Conservation (phyloP, 2,888 invertebrate genomes). For the Lacanobia oleracea region DNA sequence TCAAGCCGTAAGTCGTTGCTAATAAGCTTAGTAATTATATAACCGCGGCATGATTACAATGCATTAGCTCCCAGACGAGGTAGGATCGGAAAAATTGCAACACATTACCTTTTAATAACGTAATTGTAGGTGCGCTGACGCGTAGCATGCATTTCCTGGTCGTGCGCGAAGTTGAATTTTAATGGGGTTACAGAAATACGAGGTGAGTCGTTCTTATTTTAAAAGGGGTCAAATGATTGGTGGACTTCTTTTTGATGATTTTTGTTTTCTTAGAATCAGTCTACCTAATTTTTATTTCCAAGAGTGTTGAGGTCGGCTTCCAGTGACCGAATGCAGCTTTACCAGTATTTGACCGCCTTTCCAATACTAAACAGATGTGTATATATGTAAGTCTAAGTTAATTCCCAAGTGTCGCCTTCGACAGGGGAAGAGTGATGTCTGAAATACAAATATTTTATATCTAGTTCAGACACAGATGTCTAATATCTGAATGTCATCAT, state of each 20-base stretch:
- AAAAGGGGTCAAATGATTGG: neutral
- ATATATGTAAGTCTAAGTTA: no score
- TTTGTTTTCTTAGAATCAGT: neutral
- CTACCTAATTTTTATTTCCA: neutral
- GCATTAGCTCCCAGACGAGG: constrained; percentile 55
- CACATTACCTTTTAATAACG: constrained; percentile 68
- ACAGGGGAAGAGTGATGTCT: no score
- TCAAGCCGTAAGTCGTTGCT: constrained; percentile 24
- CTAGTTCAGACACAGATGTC: no score
- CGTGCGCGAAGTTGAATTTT: neutral
- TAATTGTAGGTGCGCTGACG: constrained; percentile 60
- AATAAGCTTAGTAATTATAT: constrained; percentile 46
- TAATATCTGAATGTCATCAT: no score
- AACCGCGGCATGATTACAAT: constrained; percentile 61
- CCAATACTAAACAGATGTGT: no score
- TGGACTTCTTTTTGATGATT: neutral
- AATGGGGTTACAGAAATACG: constrained; percentile 14
- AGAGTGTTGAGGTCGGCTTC: neutral
- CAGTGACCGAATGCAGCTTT: neutral
- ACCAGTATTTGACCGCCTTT: neutral
- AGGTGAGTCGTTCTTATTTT: constrained; percentile 5
- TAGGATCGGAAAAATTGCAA: constrained; percentile 70
- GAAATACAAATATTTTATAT: no score
- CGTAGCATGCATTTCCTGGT: constrained; percentile 20
- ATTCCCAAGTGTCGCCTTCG: no score